A percentile compares a stretch with the other conserved stretches of the same genome.
phyloP scores from a whole-genome alignment of 2,888 invertebrate genomes.

The Eupsilia transversa region DNA sequence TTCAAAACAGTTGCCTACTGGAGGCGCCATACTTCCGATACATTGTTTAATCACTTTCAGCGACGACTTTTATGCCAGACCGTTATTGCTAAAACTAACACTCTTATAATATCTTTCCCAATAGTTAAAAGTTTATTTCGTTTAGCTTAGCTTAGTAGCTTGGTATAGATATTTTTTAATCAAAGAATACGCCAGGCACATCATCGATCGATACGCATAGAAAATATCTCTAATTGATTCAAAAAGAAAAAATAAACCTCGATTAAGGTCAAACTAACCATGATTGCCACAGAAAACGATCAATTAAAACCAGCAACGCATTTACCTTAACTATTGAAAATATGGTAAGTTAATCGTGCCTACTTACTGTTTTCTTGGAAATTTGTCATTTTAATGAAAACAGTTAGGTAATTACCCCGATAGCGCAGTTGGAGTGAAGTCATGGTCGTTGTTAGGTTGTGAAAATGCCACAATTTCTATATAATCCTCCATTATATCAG shows the following conservation, averaged over 20 bases:
- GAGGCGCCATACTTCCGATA: not conserved
- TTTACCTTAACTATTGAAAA: conserved; percentile 7
- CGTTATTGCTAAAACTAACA: not conserved
- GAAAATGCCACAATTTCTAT: conserved; percentile 5
- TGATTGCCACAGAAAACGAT: conserved; percentile 21
- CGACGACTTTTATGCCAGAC: not conserved
- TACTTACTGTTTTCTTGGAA: conserved; percentile 37
- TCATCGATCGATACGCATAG: not conserved
- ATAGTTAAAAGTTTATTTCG: no score
- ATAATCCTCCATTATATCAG: not conserved
- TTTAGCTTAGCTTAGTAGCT: no score
- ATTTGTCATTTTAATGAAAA: conserved; percentile 16
- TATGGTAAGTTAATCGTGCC: conserved; percentile 9
- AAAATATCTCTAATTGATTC: not conserved
- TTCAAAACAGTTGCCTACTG: no score
- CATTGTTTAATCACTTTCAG: not conserved
- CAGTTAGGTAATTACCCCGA: conserved; percentile 15
- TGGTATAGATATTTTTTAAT: no score
- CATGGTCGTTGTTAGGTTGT: not conserved
- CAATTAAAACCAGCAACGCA: conserved; percentile 27
- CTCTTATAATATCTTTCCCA: not conserved
- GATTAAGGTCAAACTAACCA: not conserved
- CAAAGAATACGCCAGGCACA: not conserved
- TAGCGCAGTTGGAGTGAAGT: not conserved
- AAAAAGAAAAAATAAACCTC: not conserved